Base-by-base conservation (phyloP, 2,888 invertebrate species). In the Cerastis rubricosa region DNA sequence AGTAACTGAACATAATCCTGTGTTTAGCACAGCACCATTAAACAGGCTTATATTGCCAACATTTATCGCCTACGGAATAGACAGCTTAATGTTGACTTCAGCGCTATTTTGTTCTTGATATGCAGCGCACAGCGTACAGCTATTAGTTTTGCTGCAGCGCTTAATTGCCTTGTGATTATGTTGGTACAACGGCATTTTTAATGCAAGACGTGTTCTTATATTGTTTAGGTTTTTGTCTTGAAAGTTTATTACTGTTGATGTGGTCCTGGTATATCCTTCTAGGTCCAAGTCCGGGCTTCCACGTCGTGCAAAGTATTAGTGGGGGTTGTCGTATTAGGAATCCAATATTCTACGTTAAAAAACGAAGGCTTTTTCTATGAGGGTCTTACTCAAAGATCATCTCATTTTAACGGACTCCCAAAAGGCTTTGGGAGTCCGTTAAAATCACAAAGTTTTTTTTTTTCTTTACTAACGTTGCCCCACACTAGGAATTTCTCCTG, bases 81-180 rank as follows among this genome's bases (percentile, higher is more conserved):
- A 51, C 11, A 64, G 59, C 59, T 83, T 71, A 64, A 67, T 59
- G 71, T 45, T 70, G 70, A 83, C 66, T 67, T 77, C 67, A 61
- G 65, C 59, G 49, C 71, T 68, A 67, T 80, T 77, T 73, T 71
- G 72, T 71, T 75, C 73, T 63, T 80, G 45, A 69, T 64, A 79
- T 86, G 49, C 49, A 68, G 69, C 49, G 67, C 59, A 63, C 59
- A 70, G 61, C 43, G 40, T 61, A 49, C 47, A 72, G 59, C 76
- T 63, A 84, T 80, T 84, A 67, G 80, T 84, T 77, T 63, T 45
- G 66, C 75, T 61, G 66, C 81, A 75, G 75, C 64, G 59, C 75
- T 74, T 80, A 84, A 85, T 80, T 80, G 57, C 64, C 69, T 40
- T 72, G 68, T 68, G 63, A 80, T 74, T 84, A 70, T 57, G 70